Base-by-base conservation (phyloP, 2,797 vertebrate genomes). In the Molothrus ater region DNA sequence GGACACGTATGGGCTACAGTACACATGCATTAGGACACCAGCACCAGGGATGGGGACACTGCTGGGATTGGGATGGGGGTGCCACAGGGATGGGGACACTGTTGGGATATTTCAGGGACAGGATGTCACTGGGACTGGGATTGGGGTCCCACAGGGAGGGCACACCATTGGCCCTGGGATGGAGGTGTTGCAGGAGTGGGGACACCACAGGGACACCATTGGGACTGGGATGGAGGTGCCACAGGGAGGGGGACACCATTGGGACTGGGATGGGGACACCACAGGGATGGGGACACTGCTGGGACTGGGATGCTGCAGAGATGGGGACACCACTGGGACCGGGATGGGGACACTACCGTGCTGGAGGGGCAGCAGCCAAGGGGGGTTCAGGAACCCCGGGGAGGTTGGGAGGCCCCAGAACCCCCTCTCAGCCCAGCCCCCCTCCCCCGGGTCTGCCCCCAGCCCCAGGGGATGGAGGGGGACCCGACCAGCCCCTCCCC, bases 401-500 rank as follows among this genome's bases (percentile, higher is more conserved):
- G 34, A 4, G 8, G 2, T 31, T 17, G 34, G 25, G 38, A 59
- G 71, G 5, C 32, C 24, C 15, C 83, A 21, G 6, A 5, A 4
- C 12, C 15, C 17, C 10, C 31, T 11, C 65, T 15, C 24, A 6
- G 34, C 24, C 45, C 69, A 34, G 64, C 48, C 19, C 53, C 51
- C 19, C 31, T 32, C 32, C 31, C 21, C 32, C 54, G 32, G 54
- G 13, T 16, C 54, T n/a, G 54, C 32, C 32, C 54, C 2, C 54
- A 43, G 11, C 69, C 54, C 13, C 51, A 5, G 54, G 78, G 34
- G 57, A 81, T 7, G 11, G 31, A 11, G 8, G 21, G 51, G 66
- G 53, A 2, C 86, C 24, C 94, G 47, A 90, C 92, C 95, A 95
- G 90, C 72, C 34, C 57, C 40, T 60, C 11, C 36, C 28, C 40